Percentiles rank a stretch among this genome's conserved stretches.
Evolutionary conservation across 2,113 vertebrate genomes (phyloP).

Genomic region (Suricata suricatta): DNA sequence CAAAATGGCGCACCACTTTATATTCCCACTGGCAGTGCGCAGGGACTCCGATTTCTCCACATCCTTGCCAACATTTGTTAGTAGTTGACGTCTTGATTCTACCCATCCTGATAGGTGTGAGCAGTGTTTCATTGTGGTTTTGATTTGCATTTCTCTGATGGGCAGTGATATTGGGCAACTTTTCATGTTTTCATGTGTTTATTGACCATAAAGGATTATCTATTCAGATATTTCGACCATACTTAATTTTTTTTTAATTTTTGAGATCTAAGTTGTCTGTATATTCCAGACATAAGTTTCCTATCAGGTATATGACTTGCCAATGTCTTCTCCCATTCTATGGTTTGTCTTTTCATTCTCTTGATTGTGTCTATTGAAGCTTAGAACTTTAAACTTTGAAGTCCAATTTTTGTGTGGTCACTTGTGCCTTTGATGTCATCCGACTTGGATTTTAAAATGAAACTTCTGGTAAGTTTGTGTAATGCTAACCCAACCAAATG

Average conservation of each 20-base stretch:
- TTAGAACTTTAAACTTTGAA: neutral
- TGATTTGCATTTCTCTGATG: neutral
- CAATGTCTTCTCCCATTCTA: neutral
- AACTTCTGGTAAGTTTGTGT: neutral
- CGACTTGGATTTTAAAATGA: neutral
- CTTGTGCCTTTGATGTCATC: neutral
- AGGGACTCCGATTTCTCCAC: neutral
- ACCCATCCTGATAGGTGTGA: neutral
- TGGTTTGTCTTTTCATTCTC: neutral
- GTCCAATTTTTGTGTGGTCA: neutral
- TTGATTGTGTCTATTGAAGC: neutral
- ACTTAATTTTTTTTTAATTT: neutral
- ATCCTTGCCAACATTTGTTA: neutral
- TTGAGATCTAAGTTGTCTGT: neutral
- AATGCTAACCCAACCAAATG: neutral
- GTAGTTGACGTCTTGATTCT: constrained; percentile 14
- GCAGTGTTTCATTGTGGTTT: neutral
- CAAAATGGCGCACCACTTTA: neutral
- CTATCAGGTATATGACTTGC: neutral
- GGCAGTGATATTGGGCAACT: neutral
- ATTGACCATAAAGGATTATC: neutral
- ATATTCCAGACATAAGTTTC: neutral
- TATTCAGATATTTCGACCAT: neutral
- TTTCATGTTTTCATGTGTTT: neutral
- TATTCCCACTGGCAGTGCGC: neutral